Base-by-base conservation (phyloP, 1,140 invertebrate genomes). In the Leptinotarsa undecemlineata region DNA sequence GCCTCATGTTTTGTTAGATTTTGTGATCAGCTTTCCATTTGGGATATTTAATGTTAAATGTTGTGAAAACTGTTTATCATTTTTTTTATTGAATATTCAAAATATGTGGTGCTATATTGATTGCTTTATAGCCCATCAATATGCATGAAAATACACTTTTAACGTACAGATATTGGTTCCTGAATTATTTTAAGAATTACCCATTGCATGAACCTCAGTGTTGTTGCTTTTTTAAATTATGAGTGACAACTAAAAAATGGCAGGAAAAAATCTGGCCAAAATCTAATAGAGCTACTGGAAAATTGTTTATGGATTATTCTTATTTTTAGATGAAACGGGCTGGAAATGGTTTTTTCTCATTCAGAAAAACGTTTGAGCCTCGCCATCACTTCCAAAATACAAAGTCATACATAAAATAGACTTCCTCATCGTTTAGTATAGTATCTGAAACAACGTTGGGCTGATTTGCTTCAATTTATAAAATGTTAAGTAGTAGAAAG, bases 341-440 rank as follows among this genome's bases (percentile, higher is more conserved):
- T 71, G 69, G 69, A 71, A 71, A 71, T 71, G 69, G 69, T 71
- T 71, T 61, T 57, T 71, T 61, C 69, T 71, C 23, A 71, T 71
- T 60, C 69, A 71, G 69, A 71, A 71, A 71, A 71, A 71, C 69
- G 69, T 71, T 60, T 71, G 69, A 71, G 33, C 69, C 33, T 26
- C 48, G 48, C 48, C 69, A 60, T 26, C 69, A 48, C 42, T 48
- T 47, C 33, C 33, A 20, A 51, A 42, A 19, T 51, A 48, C 19
- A 20, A 69, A 69, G 14, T 21, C 48, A 21, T 17, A 17, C 51
- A 61, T 57, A 71, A 14, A 71, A 60, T 71, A 71, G 57, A 26
- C 48, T 71, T 60, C 13, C 8, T 60, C 69, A 33, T 13, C 48
- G 33, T 48, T 69, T 19, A 26, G 19, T 69, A 33, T 17, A 42